Evolutionary conservation across 2,888 invertebrate species (phyloP), one percentile per base, ranked within the genome.

Genomic region (Drosophila imparisetae): DNA sequence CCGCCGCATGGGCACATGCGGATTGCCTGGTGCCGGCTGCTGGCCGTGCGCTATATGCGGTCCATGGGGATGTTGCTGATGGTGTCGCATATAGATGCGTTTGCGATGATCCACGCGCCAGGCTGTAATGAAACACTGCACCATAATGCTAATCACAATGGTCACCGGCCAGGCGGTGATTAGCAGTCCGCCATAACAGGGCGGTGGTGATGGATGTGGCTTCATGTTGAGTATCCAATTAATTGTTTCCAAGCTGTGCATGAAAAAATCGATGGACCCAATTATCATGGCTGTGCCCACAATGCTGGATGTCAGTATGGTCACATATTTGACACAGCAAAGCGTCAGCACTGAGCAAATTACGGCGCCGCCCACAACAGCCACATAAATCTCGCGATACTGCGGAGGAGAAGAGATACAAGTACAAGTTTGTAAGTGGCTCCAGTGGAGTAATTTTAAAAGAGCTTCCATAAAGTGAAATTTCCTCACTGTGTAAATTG

Each of bases 101-200:
- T 93, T 93, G 30, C 92, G 91, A 78, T 93, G 93, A 79, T 93
- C 93, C 21, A 93, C 91, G 4, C 93, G 92, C 93, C 93, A 93
- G 58, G 93, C 93, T 2, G 93, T 93, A 15, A 93, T 93, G 68
- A 93, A 93, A 74, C 93, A 92, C 77, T 93, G 93, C 53, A 93
- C 92, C 92, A 93, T 92, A 6, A 93, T 86, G 73, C 93, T 92
- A 42, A 93, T 91, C 40, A 93, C 90, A 38, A 92, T 91, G 60
- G 91, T 91, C 13, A 93, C 85, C 1, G 93, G 93, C 93, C 93
- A 93, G 49, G 92, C 83, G 75, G 91, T 92, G 69, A 93, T 92
- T 18, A 93, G 73, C 42, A 93, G 84, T 5, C 93, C 93, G 32
- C 93, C 93, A 78, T 92, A 93, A 66, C 93, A 93, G 30, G 93